A percentile compares a stretch with the other conserved stretches of the same genome.
These are phyloP conservation scores for Lamellibrachia satsuma DNA, from an alignment of 2,888 invertebrate species.

Conservation along the genomic window DNA sequence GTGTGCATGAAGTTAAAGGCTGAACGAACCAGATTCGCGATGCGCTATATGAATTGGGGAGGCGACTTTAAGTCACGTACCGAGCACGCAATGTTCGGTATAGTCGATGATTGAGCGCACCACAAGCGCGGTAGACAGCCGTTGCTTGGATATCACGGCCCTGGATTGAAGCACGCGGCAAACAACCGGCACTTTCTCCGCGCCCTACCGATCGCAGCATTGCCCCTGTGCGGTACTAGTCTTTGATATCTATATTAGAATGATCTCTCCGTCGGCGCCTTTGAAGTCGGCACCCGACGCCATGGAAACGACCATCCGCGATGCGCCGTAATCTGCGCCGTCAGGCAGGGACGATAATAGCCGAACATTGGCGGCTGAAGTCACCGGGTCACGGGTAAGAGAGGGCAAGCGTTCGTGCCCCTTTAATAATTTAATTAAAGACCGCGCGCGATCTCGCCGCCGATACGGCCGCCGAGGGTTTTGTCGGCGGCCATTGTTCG, in stretches of 20 bases:
- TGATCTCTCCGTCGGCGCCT: neutral
- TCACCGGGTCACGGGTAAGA: neutral
- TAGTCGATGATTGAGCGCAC: neutral
- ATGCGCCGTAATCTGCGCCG: neutral
- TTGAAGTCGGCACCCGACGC: neutral
- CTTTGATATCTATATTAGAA: conserved; percentile 17
- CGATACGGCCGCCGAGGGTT: neutral
- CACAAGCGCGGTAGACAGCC: neutral
- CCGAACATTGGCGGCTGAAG: neutral
- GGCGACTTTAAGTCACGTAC: neutral
- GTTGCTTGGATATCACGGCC: neutral
- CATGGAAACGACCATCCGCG: neutral
- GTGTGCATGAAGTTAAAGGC: no score
- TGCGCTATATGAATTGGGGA: no score
- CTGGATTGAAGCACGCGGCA: neutral
- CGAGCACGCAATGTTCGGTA: neutral
- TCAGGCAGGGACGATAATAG: neutral
- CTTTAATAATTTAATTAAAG: conserved; percentile 17
- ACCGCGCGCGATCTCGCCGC: conserved; percentile 9
- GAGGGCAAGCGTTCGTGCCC: conserved; percentile 12
- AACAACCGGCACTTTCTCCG: neutral
- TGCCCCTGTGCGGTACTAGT: neutral
- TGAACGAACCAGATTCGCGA: no score
- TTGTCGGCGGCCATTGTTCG: conserved; percentile 13
- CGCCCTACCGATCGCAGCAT: neutral